These are phyloP conservation scores for Pica pica DNA, from an alignment of 2,113 vertebrate species.

Conservation along the genomic window DNA sequence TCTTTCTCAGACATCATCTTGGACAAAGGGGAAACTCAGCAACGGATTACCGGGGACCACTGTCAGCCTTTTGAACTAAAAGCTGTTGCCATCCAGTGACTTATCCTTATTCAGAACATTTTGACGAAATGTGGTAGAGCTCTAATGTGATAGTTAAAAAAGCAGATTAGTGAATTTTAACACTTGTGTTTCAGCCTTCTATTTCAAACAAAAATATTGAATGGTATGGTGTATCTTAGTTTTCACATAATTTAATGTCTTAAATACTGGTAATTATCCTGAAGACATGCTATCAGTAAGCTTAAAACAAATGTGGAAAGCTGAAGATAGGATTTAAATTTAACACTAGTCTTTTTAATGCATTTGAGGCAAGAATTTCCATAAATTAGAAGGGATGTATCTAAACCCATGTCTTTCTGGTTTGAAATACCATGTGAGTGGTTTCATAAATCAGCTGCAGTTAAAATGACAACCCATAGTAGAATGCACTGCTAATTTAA, in stretches of 20 bases:
- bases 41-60: not conserved
- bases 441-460: slow-evolving; percentile 28
- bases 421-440: not conserved
- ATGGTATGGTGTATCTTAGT: not conserved
- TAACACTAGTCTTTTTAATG: not conserved
- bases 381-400: slow-evolving; percentile 15
- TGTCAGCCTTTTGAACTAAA: not conserved
- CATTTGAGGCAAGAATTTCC: slow-evolving; percentile 6
- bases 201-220: not conserved
- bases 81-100: not conserved
- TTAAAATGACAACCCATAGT: not conserved
- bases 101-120: not conserved
- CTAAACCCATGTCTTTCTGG: not conserved
- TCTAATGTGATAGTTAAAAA: not conserved
- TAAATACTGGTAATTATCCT: not conserved
- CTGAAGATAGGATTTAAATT: slow-evolving; percentile 30
- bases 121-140: fast-evolving
- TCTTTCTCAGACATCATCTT: slow-evolving; percentile 1
- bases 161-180: not conserved
- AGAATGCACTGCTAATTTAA: slow-evolving; percentile 17
- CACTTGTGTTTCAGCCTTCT: not conserved
- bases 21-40: slow-evolving; percentile 8
- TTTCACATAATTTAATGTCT: not conserved
- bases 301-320: slow-evolving; percentile 8
- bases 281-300: not conserved